Evolutionary conservation across 2,797 vertebrate species (phyloP), one percentile per base, ranked within the genome.

Genomic region (Falco cherrug): DNA sequence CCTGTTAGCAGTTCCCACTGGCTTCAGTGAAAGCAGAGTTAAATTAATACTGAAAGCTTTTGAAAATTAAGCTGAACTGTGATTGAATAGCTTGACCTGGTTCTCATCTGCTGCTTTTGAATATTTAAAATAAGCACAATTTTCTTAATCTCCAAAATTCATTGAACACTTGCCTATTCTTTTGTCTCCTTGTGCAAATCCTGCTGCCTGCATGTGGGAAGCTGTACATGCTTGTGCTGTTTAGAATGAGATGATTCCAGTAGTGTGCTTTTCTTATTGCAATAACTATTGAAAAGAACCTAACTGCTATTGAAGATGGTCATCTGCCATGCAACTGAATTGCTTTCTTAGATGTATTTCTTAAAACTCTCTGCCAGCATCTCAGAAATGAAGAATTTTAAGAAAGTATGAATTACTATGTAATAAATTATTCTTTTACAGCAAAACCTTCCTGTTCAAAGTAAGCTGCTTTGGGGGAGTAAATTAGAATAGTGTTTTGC

Each of bases 51-150:
- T 63, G 75, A 84, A 93, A 64, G 57, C 28, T 88, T 91, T 85
- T 80, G 31, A 95, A 95, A 95, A 77, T 75, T 84, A 96, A 90
- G 56, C 59, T 84, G 89, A 92, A 71, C 47, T 83, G 51, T 77
- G 61, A 78, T 57, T 94, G 48, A 94, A 89, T 96, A 94, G 60
- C 64, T 73, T 92, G 92, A 90, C 17, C 50, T 92, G 43, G 59
- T 93, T 96, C 68, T 84, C 68, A 82, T 90, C 69, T 89, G 79
- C 83, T 94, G 63, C 82, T 96, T 76, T 75, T 87, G 69, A 91
- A 97, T 95, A 89, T 84, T 63, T 86, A 89, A 89, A 94, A 80
- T 87, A 69, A 93, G 61, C 28, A 37, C 28, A 82, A 47, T 93
- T 92, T 92, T 93, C 77, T 94, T 84, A 82, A 77, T 56, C 80